These are phyloP conservation scores for Sceloporus tristichus DNA, from an alignment of 2,113 vertebrate genomes.

Conservation along the genomic window DNA sequence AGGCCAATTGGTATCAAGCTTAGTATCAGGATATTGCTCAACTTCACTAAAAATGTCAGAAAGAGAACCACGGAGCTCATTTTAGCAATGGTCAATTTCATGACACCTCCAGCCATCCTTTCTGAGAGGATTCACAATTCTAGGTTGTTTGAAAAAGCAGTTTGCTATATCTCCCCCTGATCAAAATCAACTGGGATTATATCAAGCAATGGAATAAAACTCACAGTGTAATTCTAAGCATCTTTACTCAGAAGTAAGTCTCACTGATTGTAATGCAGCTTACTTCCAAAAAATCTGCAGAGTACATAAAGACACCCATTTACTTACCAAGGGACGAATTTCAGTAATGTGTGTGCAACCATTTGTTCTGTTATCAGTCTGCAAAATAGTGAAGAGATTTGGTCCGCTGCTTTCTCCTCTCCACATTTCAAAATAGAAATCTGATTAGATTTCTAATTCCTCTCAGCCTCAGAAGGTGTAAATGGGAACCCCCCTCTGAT, in stretches of 20 bases:
- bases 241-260: neutral
- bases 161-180: conserved; percentile 45
- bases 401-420: neutral
- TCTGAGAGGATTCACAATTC: conserved; percentile 66
- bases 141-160: conserved; percentile 55
- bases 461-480: too few species aligned
- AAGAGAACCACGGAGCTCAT: conserved; percentile 82
- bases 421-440: neutral
- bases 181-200: conserved; percentile 43
- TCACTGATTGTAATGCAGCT: too few species aligned
- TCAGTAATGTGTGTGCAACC: neutral
- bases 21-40: conserved; percentile 86
- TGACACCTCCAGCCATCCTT: conserved; percentile 71
- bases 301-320: neutral
- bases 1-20: conserved; percentile 82
- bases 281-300: neutral
- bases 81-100: conserved; percentile 77
- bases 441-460: too few species aligned
- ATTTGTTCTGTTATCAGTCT: too few species aligned
- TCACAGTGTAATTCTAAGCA: neutral
- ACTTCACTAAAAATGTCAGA: conserved; percentile 81
- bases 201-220: conserved; percentile 38
- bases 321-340: neutral
- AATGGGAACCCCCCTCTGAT: too few species aligned
- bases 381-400: neutral